A percentile compares a stretch with the other conserved stretches of the same genome.
phyloP scores from a whole-genome alignment of 2,113 vertebrate genomes.

The Hippocampus guttulatus region DNA sequence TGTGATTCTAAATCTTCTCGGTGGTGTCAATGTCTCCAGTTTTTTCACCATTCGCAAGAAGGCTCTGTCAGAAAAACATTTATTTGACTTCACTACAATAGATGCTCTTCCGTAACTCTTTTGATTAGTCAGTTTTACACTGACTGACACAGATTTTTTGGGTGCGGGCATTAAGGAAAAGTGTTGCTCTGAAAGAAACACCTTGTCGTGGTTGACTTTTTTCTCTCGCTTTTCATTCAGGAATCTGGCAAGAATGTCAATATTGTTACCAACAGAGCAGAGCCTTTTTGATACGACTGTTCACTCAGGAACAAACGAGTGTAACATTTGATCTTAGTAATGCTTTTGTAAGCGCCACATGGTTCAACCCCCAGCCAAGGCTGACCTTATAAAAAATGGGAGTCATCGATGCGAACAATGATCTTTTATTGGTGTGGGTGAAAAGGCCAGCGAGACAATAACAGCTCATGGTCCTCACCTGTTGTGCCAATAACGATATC shows the following conservation, averaged over 20 bases:
- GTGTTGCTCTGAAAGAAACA: not conserved
- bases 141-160: not conserved
- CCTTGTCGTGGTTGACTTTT: not conserved
- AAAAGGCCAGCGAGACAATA: slow-evolving; percentile 48
- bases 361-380: slow-evolving; percentile 23
- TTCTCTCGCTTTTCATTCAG: not conserved
- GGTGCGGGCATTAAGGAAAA: not conserved
- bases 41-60: too few species aligned
- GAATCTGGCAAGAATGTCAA: not conserved
- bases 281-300: not conserved
- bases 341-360: slow-evolving; percentile 17
- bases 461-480: slow-evolving; percentile 11
- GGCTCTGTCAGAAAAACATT: too few species aligned
- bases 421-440: slow-evolving; percentile 49
- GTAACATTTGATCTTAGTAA: slow-evolving; percentile 31
- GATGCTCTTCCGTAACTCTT: not conserved
- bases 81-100: too few species aligned
- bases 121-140: not conserved
- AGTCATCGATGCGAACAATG: slow-evolving; percentile 40
- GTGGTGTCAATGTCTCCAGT: too few species aligned
- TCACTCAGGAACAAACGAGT: not conserved
- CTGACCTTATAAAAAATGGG: slow-evolving; percentile 48
- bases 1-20: too few species aligned
- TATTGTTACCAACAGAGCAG: not conserved
- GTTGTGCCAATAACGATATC: slow-evolving; percentile 29